Conservation (phyloP, 2,797 vertebrate genomes). For the Cynopterus sphinx region DNA sequence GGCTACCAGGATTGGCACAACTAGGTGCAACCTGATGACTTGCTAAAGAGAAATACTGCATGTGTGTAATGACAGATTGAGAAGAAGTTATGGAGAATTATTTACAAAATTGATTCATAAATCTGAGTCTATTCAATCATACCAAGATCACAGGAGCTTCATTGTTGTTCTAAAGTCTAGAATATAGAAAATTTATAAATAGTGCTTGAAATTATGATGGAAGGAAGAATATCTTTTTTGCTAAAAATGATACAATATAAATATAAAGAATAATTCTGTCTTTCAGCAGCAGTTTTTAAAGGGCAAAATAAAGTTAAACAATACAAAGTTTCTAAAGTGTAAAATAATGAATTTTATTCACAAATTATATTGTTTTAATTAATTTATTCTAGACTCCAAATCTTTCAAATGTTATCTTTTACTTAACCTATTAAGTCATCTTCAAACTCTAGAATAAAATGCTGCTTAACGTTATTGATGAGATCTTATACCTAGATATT, state of each 20-base stretch:
- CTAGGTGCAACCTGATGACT: not conserved
- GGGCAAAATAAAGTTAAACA: not conserved
- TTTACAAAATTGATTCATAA: not conserved
- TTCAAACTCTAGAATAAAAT: not conserved
- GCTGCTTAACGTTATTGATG: not conserved
- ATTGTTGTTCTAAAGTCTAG: not conserved
- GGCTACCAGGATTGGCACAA: not conserved
- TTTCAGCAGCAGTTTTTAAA: not conserved
- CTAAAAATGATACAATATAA: not conserved
- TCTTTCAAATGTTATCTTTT: not conserved
- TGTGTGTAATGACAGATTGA: not conserved
- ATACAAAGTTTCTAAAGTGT: not conserved
- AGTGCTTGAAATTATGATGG: not conserved
- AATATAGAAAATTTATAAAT: slow-evolving; percentile 22
- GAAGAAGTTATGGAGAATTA: not conserved
- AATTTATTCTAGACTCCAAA: not conserved
- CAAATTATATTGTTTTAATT: not conserved
- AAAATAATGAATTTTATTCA: not conserved
- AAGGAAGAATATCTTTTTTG: not conserved
- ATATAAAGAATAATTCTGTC: slow-evolving; percentile 13
- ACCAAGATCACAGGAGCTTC: not conserved
- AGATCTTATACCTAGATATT: not conserved
- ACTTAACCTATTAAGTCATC: not conserved
- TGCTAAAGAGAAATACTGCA: not conserved
- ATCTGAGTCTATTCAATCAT: not conserved